These are phyloP conservation scores for Trimorus sp. DNA, from an alignment of 2,888 invertebrate genomes.

Conservation along the genomic window DNA sequence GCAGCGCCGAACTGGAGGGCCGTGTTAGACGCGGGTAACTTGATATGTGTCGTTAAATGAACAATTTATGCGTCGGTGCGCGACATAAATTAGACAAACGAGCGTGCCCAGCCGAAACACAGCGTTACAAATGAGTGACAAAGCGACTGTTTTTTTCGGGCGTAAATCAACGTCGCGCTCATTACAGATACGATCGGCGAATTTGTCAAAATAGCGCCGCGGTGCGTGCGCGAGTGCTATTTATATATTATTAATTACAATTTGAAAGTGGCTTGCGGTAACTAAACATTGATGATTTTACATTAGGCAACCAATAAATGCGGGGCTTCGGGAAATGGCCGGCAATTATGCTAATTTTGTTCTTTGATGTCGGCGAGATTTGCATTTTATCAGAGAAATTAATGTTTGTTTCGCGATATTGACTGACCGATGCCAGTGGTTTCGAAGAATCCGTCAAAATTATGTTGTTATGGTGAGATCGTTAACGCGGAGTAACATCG, in stretches of 20 bases:
- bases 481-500: conserved; percentile 1
- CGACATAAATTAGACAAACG: conserved; percentile 53
- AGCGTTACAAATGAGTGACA: conserved; percentile 53
- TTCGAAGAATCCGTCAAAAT: conserved; percentile 32
- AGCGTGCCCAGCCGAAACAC: conserved; percentile 28
- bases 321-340: conserved; percentile 18
- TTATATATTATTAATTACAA: conserved; percentile 3
- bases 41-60: conserved; percentile 52
- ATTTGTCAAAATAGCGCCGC: conserved; percentile 49
- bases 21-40: conserved; percentile 45
- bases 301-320: conserved; percentile 8
- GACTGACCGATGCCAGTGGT: conserved; percentile 1
- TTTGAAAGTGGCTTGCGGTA: conserved; percentile 4
- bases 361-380: conserved; percentile 30
- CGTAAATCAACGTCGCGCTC: conserved; percentile 52
- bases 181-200: conserved; percentile 45
- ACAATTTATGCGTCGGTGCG: conserved; percentile 50
- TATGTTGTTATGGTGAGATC: conserved; percentile 28
- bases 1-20: conserved; percentile 30
- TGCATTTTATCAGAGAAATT: conserved; percentile 40
- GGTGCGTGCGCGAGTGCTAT: conserved; percentile 6
- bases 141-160: conserved; percentile 37
- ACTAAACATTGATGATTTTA: conserved; percentile 34
- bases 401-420: conserved; percentile 21
- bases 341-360: conserved; percentile 36